phyloP scores from a whole-genome alignment of 1,140 invertebrate species.

The Drosophila leontia region DNA sequence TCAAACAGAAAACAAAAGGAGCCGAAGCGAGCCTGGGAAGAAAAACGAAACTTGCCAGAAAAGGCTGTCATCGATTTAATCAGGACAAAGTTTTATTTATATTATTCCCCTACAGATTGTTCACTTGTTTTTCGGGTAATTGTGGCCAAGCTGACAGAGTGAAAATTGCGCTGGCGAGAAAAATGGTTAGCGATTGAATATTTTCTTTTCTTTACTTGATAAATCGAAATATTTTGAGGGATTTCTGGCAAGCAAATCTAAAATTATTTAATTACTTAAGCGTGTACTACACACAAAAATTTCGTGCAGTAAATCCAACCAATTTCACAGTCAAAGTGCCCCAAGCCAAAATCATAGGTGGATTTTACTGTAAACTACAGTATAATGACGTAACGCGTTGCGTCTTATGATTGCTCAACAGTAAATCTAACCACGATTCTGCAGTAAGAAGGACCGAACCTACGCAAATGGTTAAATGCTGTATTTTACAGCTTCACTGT shows the following conservation, averaged over 20 bases:
- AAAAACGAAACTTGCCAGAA: conserved; percentile 47
- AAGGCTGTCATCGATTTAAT: conserved; percentile 57
- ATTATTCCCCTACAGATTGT: conserved; percentile 34
- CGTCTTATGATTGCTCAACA: too few relatives aligned
- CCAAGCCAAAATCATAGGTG: too few relatives aligned
- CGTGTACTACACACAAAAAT: neutral
- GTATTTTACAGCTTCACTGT: too few relatives aligned
- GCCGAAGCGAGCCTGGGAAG: conserved; percentile 9
- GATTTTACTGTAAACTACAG: too few relatives aligned
- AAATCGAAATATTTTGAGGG: neutral
- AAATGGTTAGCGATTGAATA: neutral
- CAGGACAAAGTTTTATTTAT: conserved; percentile 46
- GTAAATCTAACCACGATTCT: too few relatives aligned
- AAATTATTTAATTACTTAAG: neutral
- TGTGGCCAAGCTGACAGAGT: conserved; percentile 8
- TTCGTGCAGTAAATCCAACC: too few relatives aligned
- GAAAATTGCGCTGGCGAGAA: neutral
- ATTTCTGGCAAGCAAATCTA: neutral
- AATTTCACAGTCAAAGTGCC: too few relatives aligned
- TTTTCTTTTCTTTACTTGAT: neutral
- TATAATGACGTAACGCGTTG: too few relatives aligned
- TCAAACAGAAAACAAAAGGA: conserved; percentile 30
- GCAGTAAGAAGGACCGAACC: too few relatives aligned
- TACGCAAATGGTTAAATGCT: too few relatives aligned
- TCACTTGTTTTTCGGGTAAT: conserved; percentile 34